These are phyloP conservation scores for Hyppa rectilinea DNA, from an alignment of 2,888 invertebrate species.

Conservation along the genomic window DNA sequence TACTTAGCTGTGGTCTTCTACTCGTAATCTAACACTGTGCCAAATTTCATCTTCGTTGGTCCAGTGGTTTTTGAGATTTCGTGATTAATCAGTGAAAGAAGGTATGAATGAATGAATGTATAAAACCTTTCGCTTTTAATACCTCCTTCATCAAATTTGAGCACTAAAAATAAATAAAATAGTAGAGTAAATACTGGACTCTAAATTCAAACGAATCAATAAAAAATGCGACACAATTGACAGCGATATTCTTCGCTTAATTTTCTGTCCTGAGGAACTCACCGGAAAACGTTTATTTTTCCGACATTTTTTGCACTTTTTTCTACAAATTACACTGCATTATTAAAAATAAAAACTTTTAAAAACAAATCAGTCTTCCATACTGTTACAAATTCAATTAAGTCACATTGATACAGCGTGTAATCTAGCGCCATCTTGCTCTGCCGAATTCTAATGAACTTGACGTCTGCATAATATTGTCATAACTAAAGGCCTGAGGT, in stretches of 20 bases:
- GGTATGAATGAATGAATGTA: too few relatives aligned
- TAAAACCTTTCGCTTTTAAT: too few relatives aligned
- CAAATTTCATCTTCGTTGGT: too few relatives aligned
- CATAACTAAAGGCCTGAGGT: slow-evolving; percentile 60
- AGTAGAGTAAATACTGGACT: too few relatives aligned
- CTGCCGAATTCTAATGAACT: slow-evolving; percentile 82
- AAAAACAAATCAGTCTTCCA: slow-evolving; percentile 26
- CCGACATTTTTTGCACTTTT: neutral
- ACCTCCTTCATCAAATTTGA: too few relatives aligned
- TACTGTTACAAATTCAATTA: slow-evolving; percentile 61
- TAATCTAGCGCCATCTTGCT: slow-evolving; percentile 77
- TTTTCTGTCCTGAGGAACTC: neutral
- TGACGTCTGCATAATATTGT: slow-evolving; percentile 78
- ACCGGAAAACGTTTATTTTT: neutral
- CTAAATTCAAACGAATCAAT: neutral
- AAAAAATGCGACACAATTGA: neutral
- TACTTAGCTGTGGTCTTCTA: too few relatives aligned
- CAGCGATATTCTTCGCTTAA: neutral
- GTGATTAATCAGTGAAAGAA: too few relatives aligned
- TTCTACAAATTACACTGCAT: neutral
- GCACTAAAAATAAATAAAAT: too few relatives aligned
- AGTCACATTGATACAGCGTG: slow-evolving; percentile 69
- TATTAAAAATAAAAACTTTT: too few relatives aligned
- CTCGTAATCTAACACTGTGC: too few relatives aligned
- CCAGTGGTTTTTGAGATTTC: too few relatives aligned